Percentiles rank a stretch among this genome's conserved stretches.
These are phyloP conservation scores for Callyntrura sp. DNA, from an alignment of 2,888 invertebrate genomes.

Conservation along the genomic window DNA sequence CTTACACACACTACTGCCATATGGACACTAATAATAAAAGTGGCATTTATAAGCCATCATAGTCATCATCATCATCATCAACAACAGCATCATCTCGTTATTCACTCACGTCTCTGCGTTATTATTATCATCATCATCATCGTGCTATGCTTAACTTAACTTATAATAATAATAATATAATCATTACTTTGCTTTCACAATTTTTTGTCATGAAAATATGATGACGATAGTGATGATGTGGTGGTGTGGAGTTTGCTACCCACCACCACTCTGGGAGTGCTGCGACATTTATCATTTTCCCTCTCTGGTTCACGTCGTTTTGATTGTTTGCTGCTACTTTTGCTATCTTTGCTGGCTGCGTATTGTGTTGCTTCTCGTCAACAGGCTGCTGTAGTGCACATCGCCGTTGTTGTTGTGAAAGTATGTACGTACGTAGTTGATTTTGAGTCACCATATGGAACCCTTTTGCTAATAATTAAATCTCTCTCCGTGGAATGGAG, in stretches of 20 bases:
- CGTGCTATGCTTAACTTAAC: slow-evolving; percentile 43
- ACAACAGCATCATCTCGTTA: slow-evolving; percentile 31
- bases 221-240: slow-evolving; percentile 60
- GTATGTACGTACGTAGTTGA: slow-evolving; percentile 43
- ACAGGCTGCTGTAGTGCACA: background rate
- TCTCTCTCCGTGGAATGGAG: slow-evolving; percentile 1
- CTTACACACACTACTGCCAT: slow-evolving; percentile 4
- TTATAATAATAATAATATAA: slow-evolving; percentile 41
- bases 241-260: slow-evolving; percentile 37
- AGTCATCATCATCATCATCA: slow-evolving; percentile 32
- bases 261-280: slow-evolving; percentile 4
- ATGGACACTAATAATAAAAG: slow-evolving; percentile 52
- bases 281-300: background rate
- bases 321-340: background rate
- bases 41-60: slow-evolving; percentile 53
- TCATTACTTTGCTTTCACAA: slow-evolving; percentile 56
- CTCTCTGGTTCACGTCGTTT: slow-evolving; percentile 17
- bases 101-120: slow-evolving; percentile 47
- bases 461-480: slow-evolving; percentile 57
- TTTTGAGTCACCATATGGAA: slow-evolving; percentile 70
- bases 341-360: background rate
- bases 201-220: slow-evolving; percentile 61
- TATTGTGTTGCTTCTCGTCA: background rate
- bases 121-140: slow-evolving; percentile 38
- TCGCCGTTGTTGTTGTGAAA: slow-evolving; percentile 37